A percentile compares a stretch with the other conserved stretches of the same genome.
phyloP scores from a whole-genome alignment of 2,888 invertebrate genomes.

The Matsumyia berberina region DNA sequence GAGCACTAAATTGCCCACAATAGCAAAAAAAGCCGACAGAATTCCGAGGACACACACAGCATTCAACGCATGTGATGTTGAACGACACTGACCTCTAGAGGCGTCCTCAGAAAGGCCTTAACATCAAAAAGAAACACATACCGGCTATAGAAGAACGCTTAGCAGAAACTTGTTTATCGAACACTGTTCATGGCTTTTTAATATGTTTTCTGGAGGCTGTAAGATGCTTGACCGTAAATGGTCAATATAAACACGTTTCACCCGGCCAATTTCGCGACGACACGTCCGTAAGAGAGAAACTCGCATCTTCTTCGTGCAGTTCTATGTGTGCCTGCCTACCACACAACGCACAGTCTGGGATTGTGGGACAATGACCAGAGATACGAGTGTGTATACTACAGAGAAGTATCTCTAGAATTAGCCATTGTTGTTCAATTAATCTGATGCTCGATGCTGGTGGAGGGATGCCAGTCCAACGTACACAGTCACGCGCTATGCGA shows the following conservation, averaged over 20 bases:
- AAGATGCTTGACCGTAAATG: slow-evolving; percentile 67
- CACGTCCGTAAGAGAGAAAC: neutral
- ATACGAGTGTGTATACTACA: neutral
- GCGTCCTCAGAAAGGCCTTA: too few relatives aligned
- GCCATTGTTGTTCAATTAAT: slow-evolving; percentile 64
- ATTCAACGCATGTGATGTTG: too few relatives aligned
- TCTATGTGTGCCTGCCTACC: slow-evolving; percentile 24
- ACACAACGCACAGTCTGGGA: slow-evolving; percentile 44
- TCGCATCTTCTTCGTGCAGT: slow-evolving; percentile 37
- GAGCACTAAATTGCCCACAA: too few relatives aligned
- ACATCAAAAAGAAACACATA: too few relatives aligned
- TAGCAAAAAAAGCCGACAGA: too few relatives aligned
- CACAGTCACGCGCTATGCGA: slow-evolving; percentile 14
- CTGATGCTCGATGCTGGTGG: neutral
- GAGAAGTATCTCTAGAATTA: slow-evolving; percentile 29
- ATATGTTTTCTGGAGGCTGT: slow-evolving; percentile 38
- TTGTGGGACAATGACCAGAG: slow-evolving; percentile 67
- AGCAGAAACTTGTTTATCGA: slow-evolving; percentile 63
- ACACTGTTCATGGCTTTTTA: slow-evolving; percentile 59
- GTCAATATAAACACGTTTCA: slow-evolving; percentile 60
- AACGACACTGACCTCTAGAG: too few relatives aligned
- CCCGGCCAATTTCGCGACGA: neutral
- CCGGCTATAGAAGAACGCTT: slow-evolving; percentile 50
- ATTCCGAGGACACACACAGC: too few relatives aligned
- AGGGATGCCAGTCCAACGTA: neutral